Base-by-base conservation (phyloP, 2,113 vertebrate genomes). In the Microcebus murinus region DNA sequence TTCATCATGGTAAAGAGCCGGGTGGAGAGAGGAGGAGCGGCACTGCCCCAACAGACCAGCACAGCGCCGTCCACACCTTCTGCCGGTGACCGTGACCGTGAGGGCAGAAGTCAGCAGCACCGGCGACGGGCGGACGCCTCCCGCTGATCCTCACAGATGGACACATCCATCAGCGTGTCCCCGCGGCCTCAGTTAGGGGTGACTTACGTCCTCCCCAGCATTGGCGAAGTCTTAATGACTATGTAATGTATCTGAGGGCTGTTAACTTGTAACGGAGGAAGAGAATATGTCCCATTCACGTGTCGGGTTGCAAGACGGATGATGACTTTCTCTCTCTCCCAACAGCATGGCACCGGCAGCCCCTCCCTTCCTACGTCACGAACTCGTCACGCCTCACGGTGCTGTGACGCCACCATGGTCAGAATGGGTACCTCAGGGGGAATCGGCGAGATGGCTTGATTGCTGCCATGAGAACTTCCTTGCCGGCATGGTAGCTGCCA, bases 341-440 rank as follows among this genome's bases (percentile, higher is more conserved):
- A 55, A 87, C 97, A 99, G 99, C 99, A 99, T 0, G 99, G 99
- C 29, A 99, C 99, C 99, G 99, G 99, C 20, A 98, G 99, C 70
- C 99, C 99, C 34, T 99, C 99, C 76, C 99, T 99, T 92, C 99
- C 99, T 86, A 99, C 99, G 99, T 59, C 99, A 99, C 0, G 99
- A 99, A 97, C 99, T 99, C 74, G 99, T 99, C 98, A 99, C 99
- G 99, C 0, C 0, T 99, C 99, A 23, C 98, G 97, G 39, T 99
- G 99, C 97, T 59, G 71, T n/a, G 99, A 99, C 0, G 98, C 99
- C n/a, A 98, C 99, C 1, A 98, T 99, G n/a, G 99, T 99, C 91
- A 98, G 98, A 95, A 99, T 99, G 0, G 99, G 99, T 31, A 99
- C 99, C 11, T 99, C 99, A 1, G 99, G 99, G 57, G 99, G 99